Base-by-base conservation (phyloP, 2,113 vertebrate genomes). In the Crotophaga sulcirostris region DNA sequence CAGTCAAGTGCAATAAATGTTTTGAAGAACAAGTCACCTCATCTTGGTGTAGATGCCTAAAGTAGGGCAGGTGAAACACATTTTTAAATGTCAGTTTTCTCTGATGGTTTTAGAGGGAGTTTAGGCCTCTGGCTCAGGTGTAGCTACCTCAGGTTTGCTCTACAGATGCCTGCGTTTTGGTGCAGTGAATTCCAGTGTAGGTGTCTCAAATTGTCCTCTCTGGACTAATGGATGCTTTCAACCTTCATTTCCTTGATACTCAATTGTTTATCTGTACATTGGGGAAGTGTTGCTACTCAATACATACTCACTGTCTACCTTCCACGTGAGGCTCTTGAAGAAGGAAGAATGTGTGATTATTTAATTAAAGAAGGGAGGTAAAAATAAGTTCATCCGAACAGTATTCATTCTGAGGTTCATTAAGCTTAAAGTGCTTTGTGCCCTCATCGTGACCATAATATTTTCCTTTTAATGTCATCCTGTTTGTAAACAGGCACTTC, bases 371-470 rank as follows among this genome's bases (percentile, higher is more conserved):
- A 74, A 62, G 42, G 21, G 49, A 96, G 68, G 79, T 94, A 90
- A 95, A 95, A 91, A 55, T 69, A 80, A 94, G 77, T 89, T 69
- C 51, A 85, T 93, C n/a, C 29, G 90, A 28, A 63, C 79, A 94
- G 36, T 94, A 76, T 67, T 85, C 54, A 77, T 96, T 93, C 75
- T 90, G 82, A 31, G 70, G 47, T 90, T 96, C 63, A 45, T 93
- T 94, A 94, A 89, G 63, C 83, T 77, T 88, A 17, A 85, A 91
- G 78, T 94, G 82, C 67, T 81, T 93, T 93, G 29, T 94, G 83
- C 60, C 83, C 80, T 70, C 82, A 70, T 94, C 72, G 33, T 91
- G 75, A 83, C 59, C 5, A 0, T 70, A 96, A 67, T 96, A 67
- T 80, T 96, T 79, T 80, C 55, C 25, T 88, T 90, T 70, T 90